These are phyloP conservation scores for Astur gentilis DNA, from an alignment of 2,113 vertebrate genomes.

Conservation along the genomic window DNA sequence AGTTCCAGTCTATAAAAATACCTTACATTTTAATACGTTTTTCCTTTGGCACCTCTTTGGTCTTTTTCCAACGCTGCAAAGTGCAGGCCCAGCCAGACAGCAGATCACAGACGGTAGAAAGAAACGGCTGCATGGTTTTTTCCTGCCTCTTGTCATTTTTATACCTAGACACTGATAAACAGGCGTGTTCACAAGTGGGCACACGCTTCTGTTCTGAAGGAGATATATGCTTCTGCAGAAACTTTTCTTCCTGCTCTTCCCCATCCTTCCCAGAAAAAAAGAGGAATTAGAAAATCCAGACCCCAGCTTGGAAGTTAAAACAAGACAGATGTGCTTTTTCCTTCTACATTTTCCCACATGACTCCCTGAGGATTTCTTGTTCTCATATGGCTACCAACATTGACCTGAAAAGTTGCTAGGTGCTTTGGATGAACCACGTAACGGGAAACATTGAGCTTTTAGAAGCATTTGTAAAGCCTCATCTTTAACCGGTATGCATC, in stretches of 20 bases:
- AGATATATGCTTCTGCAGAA: background rate
- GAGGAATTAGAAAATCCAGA: background rate
- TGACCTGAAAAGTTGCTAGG: background rate
- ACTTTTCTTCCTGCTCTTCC: background rate
- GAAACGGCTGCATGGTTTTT: background rate
- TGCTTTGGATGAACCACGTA: background rate
- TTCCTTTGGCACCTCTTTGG: no score
- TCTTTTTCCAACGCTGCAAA: no score
- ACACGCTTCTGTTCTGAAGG: background rate
- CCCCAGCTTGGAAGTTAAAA: background rate
- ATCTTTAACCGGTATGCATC: background rate
- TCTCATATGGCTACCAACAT: background rate
- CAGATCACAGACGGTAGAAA: no score
- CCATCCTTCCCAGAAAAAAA: background rate
- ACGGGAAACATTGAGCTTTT: background rate
- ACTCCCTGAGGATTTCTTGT: background rate
- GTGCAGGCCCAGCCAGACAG: no score
- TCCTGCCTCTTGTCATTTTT: background rate
- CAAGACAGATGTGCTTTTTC: background rate
- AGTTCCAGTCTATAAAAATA: no score
- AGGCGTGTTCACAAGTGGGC: no score
- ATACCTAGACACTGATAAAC: background rate
- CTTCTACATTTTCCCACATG: background rate
- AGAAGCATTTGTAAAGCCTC: background rate
- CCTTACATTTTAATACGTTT: no score